phyloP scores from a whole-genome alignment of 2,888 invertebrate genomes.

The Prenolepis imparis region DNA sequence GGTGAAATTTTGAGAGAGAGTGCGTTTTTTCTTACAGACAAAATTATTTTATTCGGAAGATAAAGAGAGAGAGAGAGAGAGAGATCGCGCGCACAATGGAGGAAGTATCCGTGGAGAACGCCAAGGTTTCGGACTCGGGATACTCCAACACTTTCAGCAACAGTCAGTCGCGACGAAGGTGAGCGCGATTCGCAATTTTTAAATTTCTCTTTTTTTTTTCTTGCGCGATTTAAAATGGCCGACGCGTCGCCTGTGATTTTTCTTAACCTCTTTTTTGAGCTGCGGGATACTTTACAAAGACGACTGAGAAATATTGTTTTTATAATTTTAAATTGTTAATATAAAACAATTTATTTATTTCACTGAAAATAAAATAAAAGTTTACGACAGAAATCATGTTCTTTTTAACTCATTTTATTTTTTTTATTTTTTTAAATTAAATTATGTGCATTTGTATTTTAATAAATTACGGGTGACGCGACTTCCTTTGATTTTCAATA shows the following conservation, averaged over 20 bases:
- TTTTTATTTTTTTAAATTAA: background rate
- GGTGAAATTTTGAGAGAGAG: background rate
- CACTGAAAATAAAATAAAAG: background rate
- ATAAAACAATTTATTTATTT: background rate
- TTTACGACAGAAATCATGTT: background rate
- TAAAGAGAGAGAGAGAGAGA: background rate
- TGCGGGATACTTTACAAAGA: background rate
- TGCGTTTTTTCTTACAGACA: background rate
- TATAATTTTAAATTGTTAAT: background rate
- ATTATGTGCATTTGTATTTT: too few relatives aligned
- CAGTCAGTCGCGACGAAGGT: slow-evolving; percentile 94
- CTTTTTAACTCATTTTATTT: background rate
- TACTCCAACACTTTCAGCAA: slow-evolving; percentile 94
- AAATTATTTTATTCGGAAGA: background rate
- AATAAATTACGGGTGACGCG: too few relatives aligned
- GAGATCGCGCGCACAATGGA: slow-evolving; percentile 62
- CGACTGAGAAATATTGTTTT: background rate
- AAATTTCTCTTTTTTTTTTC: background rate
- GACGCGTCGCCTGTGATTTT: background rate
- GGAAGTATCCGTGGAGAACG: slow-evolving; percentile 85
- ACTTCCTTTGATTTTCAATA: background rate
- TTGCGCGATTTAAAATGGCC: slow-evolving; percentile 19
- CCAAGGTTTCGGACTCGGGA: slow-evolving; percentile 92
- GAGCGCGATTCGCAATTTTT: slow-evolving; percentile 71
- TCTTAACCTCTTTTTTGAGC: background rate